These are phyloP conservation scores for Apodemia duryi DNA, from an alignment of 2,888 invertebrate genomes.

Conservation along the genomic window DNA sequence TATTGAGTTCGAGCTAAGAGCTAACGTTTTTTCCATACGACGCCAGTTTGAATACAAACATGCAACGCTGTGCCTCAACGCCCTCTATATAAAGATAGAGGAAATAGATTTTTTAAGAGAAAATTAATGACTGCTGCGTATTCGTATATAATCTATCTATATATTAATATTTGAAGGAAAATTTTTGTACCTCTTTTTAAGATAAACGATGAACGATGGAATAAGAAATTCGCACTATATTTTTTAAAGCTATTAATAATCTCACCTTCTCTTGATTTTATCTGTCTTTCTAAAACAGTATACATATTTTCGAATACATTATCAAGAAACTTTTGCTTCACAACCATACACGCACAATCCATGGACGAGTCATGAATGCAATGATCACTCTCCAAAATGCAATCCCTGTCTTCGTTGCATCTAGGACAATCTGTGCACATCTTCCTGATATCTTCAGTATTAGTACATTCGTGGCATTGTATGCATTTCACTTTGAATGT, in stretches of 20 bases:
- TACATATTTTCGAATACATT: slow-evolving; percentile 48
- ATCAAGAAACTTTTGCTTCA: slow-evolving; percentile 59
- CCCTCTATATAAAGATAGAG: no score
- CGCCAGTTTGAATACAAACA: no score
- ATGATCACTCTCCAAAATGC: slow-evolving; percentile 41
- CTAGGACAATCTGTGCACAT: slow-evolving; percentile 61
- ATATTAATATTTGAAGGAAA: no score
- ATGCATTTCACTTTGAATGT: slow-evolving; percentile 43
- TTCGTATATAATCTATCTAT: no score
- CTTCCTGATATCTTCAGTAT: slow-evolving; percentile 50
- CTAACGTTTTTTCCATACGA: no score
- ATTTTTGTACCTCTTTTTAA: no score
- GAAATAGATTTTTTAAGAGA: no score
- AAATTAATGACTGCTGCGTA: no score
- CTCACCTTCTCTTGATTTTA: background rate
- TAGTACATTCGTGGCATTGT: slow-evolving; percentile 51
- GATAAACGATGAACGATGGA: no score
- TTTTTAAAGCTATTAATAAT: background rate
- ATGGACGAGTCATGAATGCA: slow-evolving; percentile 44
- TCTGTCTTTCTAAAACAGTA: slow-evolving; percentile 7
- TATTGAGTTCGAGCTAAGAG: no score
- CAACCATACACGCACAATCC: slow-evolving; percentile 57
- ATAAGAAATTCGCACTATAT: no score
- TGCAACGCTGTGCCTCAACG: no score
- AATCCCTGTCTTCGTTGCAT: slow-evolving; percentile 49